phyloP scores from a whole-genome alignment of 1,140 invertebrate species.

The Megalopta genalis region DNA sequence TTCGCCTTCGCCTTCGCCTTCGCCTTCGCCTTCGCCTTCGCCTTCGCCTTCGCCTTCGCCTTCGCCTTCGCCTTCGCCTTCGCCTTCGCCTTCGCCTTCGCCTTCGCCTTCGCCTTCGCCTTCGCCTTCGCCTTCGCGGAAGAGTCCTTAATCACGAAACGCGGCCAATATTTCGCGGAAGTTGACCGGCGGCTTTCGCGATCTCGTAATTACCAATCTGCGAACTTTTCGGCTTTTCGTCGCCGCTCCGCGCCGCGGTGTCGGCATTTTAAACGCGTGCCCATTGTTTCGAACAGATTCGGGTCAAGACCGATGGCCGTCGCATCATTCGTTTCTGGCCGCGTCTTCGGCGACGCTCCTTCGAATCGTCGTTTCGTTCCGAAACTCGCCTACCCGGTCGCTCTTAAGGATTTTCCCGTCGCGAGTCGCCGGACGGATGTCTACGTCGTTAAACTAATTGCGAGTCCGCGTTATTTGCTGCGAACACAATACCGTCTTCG shows the following conservation, averaged over 20 bases:
- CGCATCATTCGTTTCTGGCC: constrained; percentile 46
- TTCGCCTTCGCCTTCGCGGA: too few relatives aligned
- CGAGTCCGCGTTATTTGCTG: neutral
- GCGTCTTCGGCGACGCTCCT: constrained; percentile 50
- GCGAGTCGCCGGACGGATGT: constrained; percentile 18
- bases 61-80: too few relatives aligned
- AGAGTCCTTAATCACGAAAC: too few relatives aligned
- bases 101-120: too few relatives aligned
- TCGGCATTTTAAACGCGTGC: constrained; percentile 45
- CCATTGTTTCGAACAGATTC: constrained; percentile 38
- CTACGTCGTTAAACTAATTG: constrained; percentile 28
- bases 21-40: too few relatives aligned
- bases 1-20: too few relatives aligned
- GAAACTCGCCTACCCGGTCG: too few relatives aligned
- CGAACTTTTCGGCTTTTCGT: neutral
- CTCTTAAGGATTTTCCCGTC: too few relatives aligned
- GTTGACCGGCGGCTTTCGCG: neutral
- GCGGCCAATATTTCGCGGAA: neutral
- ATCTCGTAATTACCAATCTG: constrained; percentile 14
- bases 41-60: too few relatives aligned
- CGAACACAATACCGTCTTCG: constrained; percentile 6
- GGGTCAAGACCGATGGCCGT: constrained; percentile 52
- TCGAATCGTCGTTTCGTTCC: too few relatives aligned
- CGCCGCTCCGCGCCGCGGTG: too few relatives aligned
- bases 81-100: too few relatives aligned